Percentiles rank a stretch among this genome's conserved stretches.
These are phyloP conservation scores for Ichneumoninae sp. DNA, from an alignment of 2,888 invertebrate genomes.

Conservation along the genomic window DNA sequence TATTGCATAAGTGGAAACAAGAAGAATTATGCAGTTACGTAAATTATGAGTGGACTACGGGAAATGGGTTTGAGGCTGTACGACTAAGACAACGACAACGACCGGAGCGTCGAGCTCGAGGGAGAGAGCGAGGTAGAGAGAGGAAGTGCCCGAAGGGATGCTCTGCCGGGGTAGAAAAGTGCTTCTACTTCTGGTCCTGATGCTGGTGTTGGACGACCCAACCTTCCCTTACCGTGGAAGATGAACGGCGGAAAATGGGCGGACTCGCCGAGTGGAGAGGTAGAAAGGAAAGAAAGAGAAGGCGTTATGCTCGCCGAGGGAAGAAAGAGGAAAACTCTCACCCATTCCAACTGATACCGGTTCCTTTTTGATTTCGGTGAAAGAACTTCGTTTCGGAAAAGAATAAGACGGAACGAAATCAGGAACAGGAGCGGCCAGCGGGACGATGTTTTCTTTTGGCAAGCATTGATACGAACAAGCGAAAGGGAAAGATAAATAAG, in stretches of 20 bases:
- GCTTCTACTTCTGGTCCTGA: constrained; percentile 52
- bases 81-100: constrained; percentile 46
- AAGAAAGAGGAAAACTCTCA: constrained; percentile 8
- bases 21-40: constrained; percentile 81
- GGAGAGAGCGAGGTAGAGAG: constrained; percentile 22
- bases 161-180: constrained; percentile 50
- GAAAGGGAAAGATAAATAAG: constrained; percentile 30
- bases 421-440: background rate
- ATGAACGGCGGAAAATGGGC: constrained; percentile 52
- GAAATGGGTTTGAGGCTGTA: constrained; percentile 73
- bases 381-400: constrained; percentile 22
- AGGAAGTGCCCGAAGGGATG: constrained; percentile 47
- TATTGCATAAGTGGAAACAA: constrained; percentile 80
- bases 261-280: constrained; percentile 40
- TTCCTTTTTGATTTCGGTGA: constrained; percentile 22
- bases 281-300: constrained; percentile 27
- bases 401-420: constrained; percentile 9
- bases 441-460: background rate
- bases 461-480: constrained; percentile 29
- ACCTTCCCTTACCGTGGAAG: constrained; percentile 23
- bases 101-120: constrained; percentile 36
- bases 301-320: background rate
- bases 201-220: constrained; percentile 36
- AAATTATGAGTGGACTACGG: constrained; percentile 76
- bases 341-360: background rate